Base-by-base conservation (phyloP, 2,797 vertebrate species). In the Artibeus lituratus region DNA sequence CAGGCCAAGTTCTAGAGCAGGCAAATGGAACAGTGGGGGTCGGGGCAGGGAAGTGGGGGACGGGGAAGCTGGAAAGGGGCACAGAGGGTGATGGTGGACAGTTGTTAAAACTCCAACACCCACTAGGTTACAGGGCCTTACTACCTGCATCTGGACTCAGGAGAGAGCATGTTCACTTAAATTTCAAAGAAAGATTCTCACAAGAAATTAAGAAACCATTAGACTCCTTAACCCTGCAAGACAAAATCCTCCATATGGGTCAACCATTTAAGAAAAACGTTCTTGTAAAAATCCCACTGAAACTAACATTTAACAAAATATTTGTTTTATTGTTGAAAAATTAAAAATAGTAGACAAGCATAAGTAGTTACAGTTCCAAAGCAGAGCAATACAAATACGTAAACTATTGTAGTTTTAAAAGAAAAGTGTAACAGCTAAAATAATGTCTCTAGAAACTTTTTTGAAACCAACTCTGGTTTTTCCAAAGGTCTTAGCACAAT, bases 291-390 rank as follows among this genome's bases (percentile, higher is more conserved):
- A 89, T 39, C 32, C 35, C 93, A 90, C 26, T 39, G 69, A 96
- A 91, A 62, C 76, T 84, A 91, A 62, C 51, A 82, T 49, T 35
- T 96, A 97, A 87, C 94, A 97, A 97, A 98, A 97, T 98, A 97
- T 67, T 97, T 94, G 93, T 94, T 98, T 98, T 97, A 97, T 98
- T 97, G 59, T 73, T 96, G 91, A 90, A 97, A 97, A 98, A 96
- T 97, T 95, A 93, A 97, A 96, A 98, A 97, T 94, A 95, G 91
- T 94, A 96, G 69, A 96, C 87, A 97, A 96, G 91, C 94, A 72
- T 84, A 96, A 92, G 80, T 91, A 78, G 78, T 90, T 92, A 97
- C 73, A 95, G 53, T 96, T 96, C n/a, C 89, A 95, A 95, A 91
- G 97, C 81, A 95, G 89, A 96, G 77, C 85, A 95, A 94, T 97